phyloP scores from a whole-genome alignment of 2,888 invertebrate species.

The Tanaodytes sp. region DNA sequence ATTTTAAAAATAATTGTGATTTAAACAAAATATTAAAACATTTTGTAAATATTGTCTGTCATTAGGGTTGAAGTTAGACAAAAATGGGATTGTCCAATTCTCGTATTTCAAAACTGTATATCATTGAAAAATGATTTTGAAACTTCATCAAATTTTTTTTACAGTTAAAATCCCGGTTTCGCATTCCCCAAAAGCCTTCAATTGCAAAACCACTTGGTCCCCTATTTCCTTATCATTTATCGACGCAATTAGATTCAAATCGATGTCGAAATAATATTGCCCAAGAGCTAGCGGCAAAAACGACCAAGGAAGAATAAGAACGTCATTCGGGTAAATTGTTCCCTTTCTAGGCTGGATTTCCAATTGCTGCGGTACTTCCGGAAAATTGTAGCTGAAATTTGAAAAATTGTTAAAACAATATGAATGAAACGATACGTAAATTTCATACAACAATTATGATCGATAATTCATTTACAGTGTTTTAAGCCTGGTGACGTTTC shows the following conservation, averaged over 20 bases:
- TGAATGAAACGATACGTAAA: no score
- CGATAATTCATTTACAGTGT: slow-evolving; percentile 69
- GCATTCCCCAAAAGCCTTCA: slow-evolving; percentile 47
- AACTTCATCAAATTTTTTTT: no score
- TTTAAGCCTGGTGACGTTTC: slow-evolving; percentile 70
- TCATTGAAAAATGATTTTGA: no score
- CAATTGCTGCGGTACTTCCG: slow-evolving; percentile 51
- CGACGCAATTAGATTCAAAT: slow-evolving; percentile 44
- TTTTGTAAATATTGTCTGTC: no score
- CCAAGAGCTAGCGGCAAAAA: slow-evolving; percentile 57
- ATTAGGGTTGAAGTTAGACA: no score
- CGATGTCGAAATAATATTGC: slow-evolving; percentile 53
- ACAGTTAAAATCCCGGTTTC: slow-evolving; percentile 47
- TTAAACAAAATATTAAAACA: no score
- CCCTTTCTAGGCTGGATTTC: slow-evolving; percentile 43
- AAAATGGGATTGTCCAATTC: no score
- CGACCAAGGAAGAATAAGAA: slow-evolving; percentile 56
- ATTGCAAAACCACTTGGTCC: slow-evolving; percentile 25
- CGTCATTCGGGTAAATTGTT: slow-evolving; percentile 60
- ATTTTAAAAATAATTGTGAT: no score
- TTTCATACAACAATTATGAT: no score
- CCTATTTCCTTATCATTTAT: slow-evolving; percentile 4
- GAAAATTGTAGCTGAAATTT: slow-evolving; percentile 52
- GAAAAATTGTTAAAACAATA: no score
- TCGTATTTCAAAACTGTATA: no score